Base-by-base conservation (phyloP, 2,888 invertebrate species). In the Ernsta delagoae region DNA sequence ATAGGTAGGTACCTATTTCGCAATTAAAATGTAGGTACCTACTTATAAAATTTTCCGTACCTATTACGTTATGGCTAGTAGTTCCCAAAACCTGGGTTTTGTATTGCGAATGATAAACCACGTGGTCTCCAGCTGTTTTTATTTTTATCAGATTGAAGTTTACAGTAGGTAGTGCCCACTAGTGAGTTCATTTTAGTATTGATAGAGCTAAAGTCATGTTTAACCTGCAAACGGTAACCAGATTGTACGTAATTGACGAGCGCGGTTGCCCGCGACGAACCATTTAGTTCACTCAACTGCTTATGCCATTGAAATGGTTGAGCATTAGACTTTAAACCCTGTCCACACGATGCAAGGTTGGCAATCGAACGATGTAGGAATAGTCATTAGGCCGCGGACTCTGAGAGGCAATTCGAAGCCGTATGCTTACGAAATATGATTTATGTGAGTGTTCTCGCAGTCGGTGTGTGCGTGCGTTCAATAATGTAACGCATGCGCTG, bases 401-500 rank as follows among this genome's bases (percentile, higher is more conserved):
- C 57, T 57, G 12, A 81, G 79, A 85, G 83, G 89, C 88, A 89
- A 91, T 90, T 87, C 82, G 86, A 89, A 87, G 88, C 88, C 87
- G 90, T 87, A 90, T 87, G 87, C 89, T 85, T 86, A 85, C 83
- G 81, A 83, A 88, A 89, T 89, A 91, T 90, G 91, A 90, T 89
- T 89, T 89, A 88, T 86, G 85, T 85, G 82, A 79, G 74, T 73
- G 77, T 71, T 67, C 83, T 81, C 75, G 73, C 50, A 11, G 70
- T 66, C 63, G 66, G 60, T 70, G 77, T 78, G 83, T 84, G 86
- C 71, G 84, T 78, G 82, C 85, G 91, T 79, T 92, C 92, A 91
- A 93, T 93, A 92, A 81, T 77, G 71, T 78, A 74, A 80, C 84
- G 86, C 92, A 90, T 92, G 92, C 92, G 92, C 82, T 74, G 75